Evolutionary conservation across 1,140 invertebrate genomes (phyloP).

Genomic region (Mycetomoellerius zeteki): DNA sequence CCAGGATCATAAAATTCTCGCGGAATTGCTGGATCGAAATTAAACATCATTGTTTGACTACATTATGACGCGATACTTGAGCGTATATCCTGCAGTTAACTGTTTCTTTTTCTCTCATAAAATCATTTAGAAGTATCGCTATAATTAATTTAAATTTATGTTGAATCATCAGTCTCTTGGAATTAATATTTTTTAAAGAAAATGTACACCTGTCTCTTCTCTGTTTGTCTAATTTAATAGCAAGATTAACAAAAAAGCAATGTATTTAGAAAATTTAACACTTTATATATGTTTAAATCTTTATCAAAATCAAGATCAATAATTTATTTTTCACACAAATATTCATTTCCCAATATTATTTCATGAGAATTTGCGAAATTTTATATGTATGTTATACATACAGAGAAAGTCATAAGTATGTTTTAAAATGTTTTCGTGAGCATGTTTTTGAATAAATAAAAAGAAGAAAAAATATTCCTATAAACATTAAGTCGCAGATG

Average conservation of each 20-base stretch:
- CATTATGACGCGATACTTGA: neutral
- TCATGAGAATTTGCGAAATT: neutral
- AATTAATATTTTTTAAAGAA: neutral
- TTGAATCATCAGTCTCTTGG: neutral
- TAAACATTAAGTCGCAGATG: too few relatives aligned
- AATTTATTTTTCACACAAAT: neutral
- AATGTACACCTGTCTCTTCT: neutral
- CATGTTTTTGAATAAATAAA: too few relatives aligned
- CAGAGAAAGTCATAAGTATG: too few relatives aligned
- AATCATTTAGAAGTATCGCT: neutral
- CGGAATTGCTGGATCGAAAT: constrained; percentile 30
- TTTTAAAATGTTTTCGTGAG: too few relatives aligned
- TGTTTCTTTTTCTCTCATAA: neutral
- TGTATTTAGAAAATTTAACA: neutral
- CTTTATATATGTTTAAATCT: neutral
- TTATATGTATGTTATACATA: too few relatives aligned
- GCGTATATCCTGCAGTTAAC: neutral
- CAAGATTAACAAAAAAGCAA: neutral
- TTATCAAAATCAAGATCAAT: constrained; percentile 19
- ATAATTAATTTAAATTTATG: too few relatives aligned
- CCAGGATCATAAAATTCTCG: constrained; percentile 23
- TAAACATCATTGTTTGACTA: constrained; percentile 11
- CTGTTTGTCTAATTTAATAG: neutral
- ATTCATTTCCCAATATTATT: neutral
- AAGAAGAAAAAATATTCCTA: too few relatives aligned